Percentiles rank a stretch among this genome's conserved stretches.
These are phyloP conservation scores for Osmoderma eremita DNA, from an alignment of 2,888 invertebrate genomes.

Conservation along the genomic window DNA sequence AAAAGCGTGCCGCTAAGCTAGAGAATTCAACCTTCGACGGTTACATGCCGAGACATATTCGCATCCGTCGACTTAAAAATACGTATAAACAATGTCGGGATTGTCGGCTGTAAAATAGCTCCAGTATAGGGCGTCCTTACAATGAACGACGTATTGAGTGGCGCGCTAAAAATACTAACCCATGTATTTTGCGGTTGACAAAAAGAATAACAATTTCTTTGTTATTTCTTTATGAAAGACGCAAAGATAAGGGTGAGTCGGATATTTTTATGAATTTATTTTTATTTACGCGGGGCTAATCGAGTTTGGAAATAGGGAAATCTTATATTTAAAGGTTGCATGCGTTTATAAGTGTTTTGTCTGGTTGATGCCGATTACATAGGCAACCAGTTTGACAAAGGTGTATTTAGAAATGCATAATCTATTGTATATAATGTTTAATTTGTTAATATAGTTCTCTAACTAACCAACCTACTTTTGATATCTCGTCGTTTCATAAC, in stretches of 20 bases:
- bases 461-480: too few relatives aligned
- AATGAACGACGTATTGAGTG: slow-evolving; percentile 25
- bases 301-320: too few relatives aligned
- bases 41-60: slow-evolving; percentile 39
- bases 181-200: slow-evolving; percentile 3
- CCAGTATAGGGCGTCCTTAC: neutral
- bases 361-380: too few relatives aligned
- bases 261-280: neutral
- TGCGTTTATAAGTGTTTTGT: too few relatives aligned
- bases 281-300: too few relatives aligned
- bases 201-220: slow-evolving; percentile 9
- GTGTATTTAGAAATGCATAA: neutral
- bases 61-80: slow-evolving; percentile 40
- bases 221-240: slow-evolving; percentile 12
- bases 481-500: neutral
- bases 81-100: slow-evolving; percentile 31
- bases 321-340: too few relatives aligned
- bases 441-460: neutral
- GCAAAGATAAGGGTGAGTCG: neutral
- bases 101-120: slow-evolving; percentile 7
- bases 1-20: slow-evolving; percentile 6
- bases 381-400: neutral
- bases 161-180: slow-evolving; percentile 13
- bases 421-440: too few relatives aligned
- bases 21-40: slow-evolving; percentile 34